Percentiles rank a stretch among this genome's conserved stretches.
Conservation (phyloP, 2,113 vertebrate genomes). For the Rissa tridactyla region DNA sequence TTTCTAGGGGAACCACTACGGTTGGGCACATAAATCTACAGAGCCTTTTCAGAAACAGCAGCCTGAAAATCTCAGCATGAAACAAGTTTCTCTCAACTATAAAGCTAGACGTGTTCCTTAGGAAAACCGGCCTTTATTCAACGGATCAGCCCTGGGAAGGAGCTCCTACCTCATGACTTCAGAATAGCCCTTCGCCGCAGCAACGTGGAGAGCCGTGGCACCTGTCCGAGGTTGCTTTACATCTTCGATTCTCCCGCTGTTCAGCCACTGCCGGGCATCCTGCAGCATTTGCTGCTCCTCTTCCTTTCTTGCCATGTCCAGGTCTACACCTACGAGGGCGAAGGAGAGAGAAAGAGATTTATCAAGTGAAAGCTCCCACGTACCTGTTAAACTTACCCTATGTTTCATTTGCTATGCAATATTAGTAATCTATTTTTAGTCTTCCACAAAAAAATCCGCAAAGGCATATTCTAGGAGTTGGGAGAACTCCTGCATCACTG, state of each 20-base stretch:
- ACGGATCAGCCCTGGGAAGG: neutral
- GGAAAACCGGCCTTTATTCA: neutral
- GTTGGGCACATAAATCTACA: neutral
- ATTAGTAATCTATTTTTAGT: neutral
- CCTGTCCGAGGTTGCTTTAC: slow-evolving; percentile 82
- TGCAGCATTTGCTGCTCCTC: slow-evolving; percentile 92
- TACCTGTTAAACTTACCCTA: neutral
- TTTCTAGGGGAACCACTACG: neutral
- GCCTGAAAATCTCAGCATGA: neutral
- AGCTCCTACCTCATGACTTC: slow-evolving; percentile 89
- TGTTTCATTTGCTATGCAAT: neutral
- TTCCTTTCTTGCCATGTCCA: slow-evolving; percentile 84
- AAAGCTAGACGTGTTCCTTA: neutral
- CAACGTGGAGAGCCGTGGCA: slow-evolving; percentile 91
- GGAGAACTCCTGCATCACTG: neutral
- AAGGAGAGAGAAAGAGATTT: neutral
- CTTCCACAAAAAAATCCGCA: neutral
- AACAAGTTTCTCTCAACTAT: neutral
- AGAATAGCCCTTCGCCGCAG: slow-evolving; percentile 91
- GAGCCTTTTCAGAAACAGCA: neutral
- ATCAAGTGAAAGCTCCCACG: neutral
- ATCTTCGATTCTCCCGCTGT: slow-evolving; percentile 81
- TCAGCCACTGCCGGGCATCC: slow-evolving; percentile 88
- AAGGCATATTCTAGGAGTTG: neutral
- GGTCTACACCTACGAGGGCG: slow-evolving; percentile 79